Conservation (phyloP, 2,888 invertebrate species). For the Plagodis dolabraria region DNA sequence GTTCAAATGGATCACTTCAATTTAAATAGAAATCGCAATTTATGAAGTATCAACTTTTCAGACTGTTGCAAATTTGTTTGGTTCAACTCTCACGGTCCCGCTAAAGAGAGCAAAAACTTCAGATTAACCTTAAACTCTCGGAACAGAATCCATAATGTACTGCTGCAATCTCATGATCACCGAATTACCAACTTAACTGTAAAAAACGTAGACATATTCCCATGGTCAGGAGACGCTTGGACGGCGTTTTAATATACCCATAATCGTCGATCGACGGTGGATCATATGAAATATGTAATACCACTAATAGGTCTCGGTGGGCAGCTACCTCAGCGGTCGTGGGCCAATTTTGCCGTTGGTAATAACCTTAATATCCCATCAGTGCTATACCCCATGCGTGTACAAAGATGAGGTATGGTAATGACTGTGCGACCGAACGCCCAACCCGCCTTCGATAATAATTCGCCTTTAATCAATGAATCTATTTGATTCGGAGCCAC, state of each 20-base stretch:
- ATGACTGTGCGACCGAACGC: conserved; percentile 65
- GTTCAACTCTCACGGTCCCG: conserved; percentile 55
- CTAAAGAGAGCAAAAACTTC: conserved; percentile 51
- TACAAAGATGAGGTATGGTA: conserved; percentile 73
- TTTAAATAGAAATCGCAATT: no score
- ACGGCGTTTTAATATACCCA: conserved; percentile 79
- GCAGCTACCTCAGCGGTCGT: conserved; percentile 84
- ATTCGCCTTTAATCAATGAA: conserved; percentile 65
- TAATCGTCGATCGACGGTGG: conserved; percentile 76
- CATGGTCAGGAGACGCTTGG: conserved; percentile 74
- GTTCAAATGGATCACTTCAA: no score
- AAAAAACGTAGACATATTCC: conserved; percentile 81
- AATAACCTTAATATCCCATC: conserved; percentile 83
- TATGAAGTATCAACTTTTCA: no score
- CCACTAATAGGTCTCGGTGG: conserved; percentile 79
- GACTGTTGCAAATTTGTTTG: conserved; percentile 11
- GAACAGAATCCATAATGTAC: conserved; percentile 68
- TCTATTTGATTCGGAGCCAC: conserved; percentile 27
- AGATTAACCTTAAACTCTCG: conserved; percentile 62
- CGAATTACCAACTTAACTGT: conserved; percentile 80
- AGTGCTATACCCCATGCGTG: conserved; percentile 73
- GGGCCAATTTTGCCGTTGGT: conserved; percentile 78
- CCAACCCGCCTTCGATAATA: conserved; percentile 54
- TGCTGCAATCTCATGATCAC: conserved; percentile 60
- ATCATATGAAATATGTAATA: conserved; percentile 82